These are phyloP conservation scores for Cardinalis cardinalis DNA, from an alignment of 2,113 vertebrate genomes.

Conservation along the genomic window DNA sequence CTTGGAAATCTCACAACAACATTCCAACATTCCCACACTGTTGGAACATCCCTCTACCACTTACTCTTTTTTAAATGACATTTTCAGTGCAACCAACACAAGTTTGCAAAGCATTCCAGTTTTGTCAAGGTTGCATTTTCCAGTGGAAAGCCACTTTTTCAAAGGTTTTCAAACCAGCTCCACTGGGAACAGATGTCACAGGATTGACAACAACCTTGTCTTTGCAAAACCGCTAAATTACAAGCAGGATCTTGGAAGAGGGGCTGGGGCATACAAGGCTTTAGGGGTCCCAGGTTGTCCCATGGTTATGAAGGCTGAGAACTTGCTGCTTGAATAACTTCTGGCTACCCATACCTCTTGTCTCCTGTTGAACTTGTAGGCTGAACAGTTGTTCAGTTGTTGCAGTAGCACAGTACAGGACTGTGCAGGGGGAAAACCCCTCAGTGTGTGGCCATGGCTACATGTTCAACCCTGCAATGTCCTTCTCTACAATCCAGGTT, in stretches of 20 bases:
- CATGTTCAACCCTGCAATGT: background rate
- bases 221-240: background rate
- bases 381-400: background rate
- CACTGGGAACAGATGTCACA: background rate
- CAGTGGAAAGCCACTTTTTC: constrained; percentile 10
- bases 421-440: background rate
- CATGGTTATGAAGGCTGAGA: background rate
- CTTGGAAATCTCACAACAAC: constrained; percentile 47
- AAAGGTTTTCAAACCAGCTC: constrained; percentile 20
- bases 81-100: constrained; percentile 22
- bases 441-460: background rate
- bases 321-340: background rate
- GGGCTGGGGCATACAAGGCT: background rate
- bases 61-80: constrained; percentile 46
- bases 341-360: background rate
- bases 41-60: constrained; percentile 35
- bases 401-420: background rate
- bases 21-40: constrained; percentile 29
- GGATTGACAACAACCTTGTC: background rate
- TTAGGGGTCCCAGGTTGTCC: background rate
- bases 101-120: background rate
- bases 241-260: background rate
- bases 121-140: constrained; percentile 45
- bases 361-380: background rate
- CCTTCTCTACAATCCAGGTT: background rate